Conservation (phyloP, 2,113 vertebrate species). For the Dendrocopos noguchii region DNA sequence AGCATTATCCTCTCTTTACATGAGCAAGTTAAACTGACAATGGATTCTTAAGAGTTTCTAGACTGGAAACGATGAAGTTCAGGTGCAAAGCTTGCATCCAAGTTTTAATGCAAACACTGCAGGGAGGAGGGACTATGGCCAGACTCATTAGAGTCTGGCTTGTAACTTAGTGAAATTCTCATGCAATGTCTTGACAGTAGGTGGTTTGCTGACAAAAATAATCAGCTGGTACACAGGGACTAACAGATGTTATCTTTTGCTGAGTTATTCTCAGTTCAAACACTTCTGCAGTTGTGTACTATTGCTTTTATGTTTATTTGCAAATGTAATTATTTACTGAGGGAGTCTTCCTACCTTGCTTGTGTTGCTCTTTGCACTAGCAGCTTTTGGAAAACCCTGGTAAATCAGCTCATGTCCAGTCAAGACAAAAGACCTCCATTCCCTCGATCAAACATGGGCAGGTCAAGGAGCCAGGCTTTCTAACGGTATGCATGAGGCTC, state of each 20-base stretch:
- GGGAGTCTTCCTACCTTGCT: background rate
- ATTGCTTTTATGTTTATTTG: background rate
- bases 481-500: fast-evolving
- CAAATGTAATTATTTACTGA: background rate
- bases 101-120: background rate
- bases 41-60: background rate
- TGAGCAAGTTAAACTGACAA: background rate
- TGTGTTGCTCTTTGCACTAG: background rate
- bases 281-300: background rate
- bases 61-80: background rate
- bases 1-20: background rate
- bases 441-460: background rate
- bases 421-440: background rate
- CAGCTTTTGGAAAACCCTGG: background rate
- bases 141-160: background rate
- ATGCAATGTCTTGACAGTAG: background rate
- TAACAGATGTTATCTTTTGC: background rate
- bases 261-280: background rate
- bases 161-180: background rate
- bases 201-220: background rate
- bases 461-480: background rate
- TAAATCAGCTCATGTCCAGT: background rate
- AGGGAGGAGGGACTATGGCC: background rate
- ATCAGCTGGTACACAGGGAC: background rate
- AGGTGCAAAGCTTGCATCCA: background rate